Conservation (phyloP, 2,113 vertebrate species). For the Mobula hypostoma region DNA sequence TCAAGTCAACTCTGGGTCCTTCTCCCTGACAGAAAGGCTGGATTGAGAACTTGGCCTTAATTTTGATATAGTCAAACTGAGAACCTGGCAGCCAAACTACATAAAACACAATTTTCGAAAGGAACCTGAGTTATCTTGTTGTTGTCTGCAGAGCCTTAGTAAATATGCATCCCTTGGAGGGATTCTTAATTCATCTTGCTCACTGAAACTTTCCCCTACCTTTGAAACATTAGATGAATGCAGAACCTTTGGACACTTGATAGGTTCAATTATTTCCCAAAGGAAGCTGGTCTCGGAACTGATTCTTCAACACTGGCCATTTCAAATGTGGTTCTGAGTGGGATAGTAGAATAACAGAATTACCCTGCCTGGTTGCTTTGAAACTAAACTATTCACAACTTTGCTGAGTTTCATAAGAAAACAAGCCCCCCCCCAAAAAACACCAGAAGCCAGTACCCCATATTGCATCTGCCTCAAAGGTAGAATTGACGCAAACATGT, state of each 20-base stretch:
- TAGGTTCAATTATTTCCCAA: not conserved
- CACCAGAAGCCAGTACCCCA: not conserved
- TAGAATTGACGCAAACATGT: not conserved
- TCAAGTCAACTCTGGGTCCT: not conserved
- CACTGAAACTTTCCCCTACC: not conserved
- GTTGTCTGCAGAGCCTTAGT: not conserved
- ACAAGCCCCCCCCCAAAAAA: not conserved
- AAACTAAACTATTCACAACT: not conserved
- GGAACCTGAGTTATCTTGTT: not conserved
- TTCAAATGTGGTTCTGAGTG: not conserved
- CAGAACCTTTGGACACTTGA: not conserved
- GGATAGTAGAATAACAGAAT: not conserved
- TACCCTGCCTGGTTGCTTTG: not conserved
- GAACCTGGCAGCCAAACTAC: not conserved
- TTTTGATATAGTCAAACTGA: no score
- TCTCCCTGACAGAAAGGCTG: no score
- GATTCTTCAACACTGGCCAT: not conserved
- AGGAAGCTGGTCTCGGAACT: not conserved
- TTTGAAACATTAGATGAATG: not conserved
- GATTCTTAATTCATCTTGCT: not conserved
- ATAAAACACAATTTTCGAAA: not conserved
- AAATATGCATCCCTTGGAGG: not conserved
- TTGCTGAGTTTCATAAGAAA: not conserved
- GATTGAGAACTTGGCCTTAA: no score
- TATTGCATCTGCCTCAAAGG: not conserved